These are phyloP conservation scores for Phylloscopus collybita DNA, from an alignment of 2,797 vertebrate species.

Conservation along the genomic window DNA sequence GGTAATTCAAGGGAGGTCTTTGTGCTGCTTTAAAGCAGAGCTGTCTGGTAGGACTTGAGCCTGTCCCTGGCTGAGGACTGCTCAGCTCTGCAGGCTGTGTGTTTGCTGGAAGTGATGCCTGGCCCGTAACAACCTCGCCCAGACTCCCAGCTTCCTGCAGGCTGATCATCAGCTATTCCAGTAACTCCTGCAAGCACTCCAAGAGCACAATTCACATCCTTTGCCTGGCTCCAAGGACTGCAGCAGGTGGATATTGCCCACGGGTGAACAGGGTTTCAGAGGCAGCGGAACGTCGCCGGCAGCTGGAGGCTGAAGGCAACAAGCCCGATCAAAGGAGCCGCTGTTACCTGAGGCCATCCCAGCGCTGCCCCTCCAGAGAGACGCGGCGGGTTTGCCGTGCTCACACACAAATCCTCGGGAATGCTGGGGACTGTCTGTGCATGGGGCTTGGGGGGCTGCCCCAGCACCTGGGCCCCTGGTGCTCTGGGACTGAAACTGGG, in stretches of 20 bases:
- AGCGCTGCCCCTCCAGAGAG: neutral
- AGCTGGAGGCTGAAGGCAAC: constrained; percentile 42
- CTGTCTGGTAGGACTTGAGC: neutral
- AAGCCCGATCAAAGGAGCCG: constrained; percentile 42
- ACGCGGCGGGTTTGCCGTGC: neutral
- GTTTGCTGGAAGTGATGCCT: neutral
- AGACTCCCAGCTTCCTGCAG: neutral
- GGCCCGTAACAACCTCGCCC: neutral
- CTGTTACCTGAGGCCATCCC: constrained; percentile 24
- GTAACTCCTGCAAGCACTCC: neutral
- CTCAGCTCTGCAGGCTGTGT: neutral
- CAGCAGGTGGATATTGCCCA: constrained; percentile 28
- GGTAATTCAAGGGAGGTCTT: neutral
- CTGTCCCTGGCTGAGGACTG: neutral
- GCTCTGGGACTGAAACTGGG: fast-evolving
- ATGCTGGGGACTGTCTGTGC: neutral
- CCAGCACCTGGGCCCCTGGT: neutral
- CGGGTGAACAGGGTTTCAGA: constrained; percentile 5
- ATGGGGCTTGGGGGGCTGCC: neutral
- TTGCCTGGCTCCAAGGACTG: neutral
- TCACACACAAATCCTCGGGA: neutral
- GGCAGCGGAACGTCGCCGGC: neutral
- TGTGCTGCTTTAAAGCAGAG: neutral
- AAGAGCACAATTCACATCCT: neutral
- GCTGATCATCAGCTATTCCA: neutral